A percentile compares a stretch with the other conserved stretches of the same genome.
Conservation (phyloP, 2,113 vertebrate species). For the Drymodes brunneopygia region DNA sequence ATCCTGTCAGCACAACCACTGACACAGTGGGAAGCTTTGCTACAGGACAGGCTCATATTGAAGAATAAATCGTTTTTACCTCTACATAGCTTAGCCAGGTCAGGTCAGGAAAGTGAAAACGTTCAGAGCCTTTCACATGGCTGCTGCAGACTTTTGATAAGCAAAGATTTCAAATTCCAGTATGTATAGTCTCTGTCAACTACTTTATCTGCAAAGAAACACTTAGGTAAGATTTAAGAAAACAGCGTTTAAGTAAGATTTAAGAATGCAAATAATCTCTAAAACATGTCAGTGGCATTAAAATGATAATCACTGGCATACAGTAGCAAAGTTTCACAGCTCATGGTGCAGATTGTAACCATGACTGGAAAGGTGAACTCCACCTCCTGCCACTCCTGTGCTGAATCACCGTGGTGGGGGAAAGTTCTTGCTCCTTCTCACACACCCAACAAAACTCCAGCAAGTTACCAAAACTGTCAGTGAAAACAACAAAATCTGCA, state of each 20-base stretch:
- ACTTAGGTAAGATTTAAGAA: not conserved
- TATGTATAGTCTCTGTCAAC: not conserved
- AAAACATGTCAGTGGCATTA: not conserved
- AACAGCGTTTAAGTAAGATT: not conserved
- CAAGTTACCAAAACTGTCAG: not conserved
- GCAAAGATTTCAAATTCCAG: not conserved
- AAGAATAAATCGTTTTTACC: not conserved
- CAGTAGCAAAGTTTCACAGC: not conserved
- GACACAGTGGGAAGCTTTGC: not conserved
- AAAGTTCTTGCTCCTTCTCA: not conserved
- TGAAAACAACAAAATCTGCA: not conserved
- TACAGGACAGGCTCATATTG: not conserved
- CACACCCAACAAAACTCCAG: not conserved
- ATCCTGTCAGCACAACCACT: not conserved
- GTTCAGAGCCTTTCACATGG: not conserved
- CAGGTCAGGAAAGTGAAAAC: not conserved
- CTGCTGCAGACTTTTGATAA: constrained; percentile 16
- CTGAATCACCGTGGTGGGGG: not conserved
- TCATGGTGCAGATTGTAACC: not conserved
- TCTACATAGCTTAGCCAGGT: not conserved
- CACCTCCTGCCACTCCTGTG: constrained; percentile 31
- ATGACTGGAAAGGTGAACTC: not conserved
- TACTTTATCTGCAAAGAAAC: constrained; percentile 26
- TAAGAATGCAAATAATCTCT: not conserved
- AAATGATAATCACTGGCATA: not conserved